Evolutionary conservation across 1,140 invertebrate species (phyloP).

Genomic region (Drosophila sturtevanti): DNA sequence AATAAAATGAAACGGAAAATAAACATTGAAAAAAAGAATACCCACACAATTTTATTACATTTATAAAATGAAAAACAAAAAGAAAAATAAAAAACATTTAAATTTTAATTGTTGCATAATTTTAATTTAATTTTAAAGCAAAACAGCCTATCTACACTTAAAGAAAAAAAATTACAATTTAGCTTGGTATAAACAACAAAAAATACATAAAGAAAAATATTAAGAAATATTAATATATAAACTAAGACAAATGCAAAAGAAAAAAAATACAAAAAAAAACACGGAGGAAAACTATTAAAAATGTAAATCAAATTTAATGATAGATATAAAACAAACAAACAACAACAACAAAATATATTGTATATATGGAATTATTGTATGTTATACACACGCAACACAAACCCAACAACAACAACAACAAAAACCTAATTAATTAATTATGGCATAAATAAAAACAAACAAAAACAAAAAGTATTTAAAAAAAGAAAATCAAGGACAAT

Average conservation of each 20-base stretch:
- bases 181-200: slow-evolving; percentile 52
- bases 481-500: slow-evolving; percentile 69
- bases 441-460: slow-evolving; percentile 59
- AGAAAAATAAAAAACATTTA: slow-evolving; percentile 62
- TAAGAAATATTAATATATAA: slow-evolving; percentile 34
- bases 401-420: slow-evolving; percentile 43
- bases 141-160: slow-evolving; percentile 52
- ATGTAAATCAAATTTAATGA: slow-evolving; percentile 78
- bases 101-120: slow-evolving; percentile 81
- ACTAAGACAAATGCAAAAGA: slow-evolving; percentile 2
- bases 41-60: slow-evolving; percentile 79
- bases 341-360: slow-evolving; percentile 58
- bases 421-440: slow-evolving; percentile 67
- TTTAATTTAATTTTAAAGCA: slow-evolving; percentile 75
- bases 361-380: slow-evolving; percentile 75
- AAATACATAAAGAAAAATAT: slow-evolving; percentile 40
- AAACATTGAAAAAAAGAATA: slow-evolving; percentile 45
- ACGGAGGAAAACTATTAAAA: slow-evolving; percentile 73
- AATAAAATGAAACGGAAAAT: slow-evolving; percentile 44
- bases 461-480: slow-evolving; percentile 52
- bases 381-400: slow-evolving; percentile 60
- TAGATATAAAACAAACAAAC: slow-evolving; percentile 38
- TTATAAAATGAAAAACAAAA: slow-evolving; percentile 72
- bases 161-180: slow-evolving; percentile 55
- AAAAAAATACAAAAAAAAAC: slow-evolving; percentile 50